Conservation (phyloP, 2,113 vertebrate genomes). For the Hippopotamus amphibius region DNA sequence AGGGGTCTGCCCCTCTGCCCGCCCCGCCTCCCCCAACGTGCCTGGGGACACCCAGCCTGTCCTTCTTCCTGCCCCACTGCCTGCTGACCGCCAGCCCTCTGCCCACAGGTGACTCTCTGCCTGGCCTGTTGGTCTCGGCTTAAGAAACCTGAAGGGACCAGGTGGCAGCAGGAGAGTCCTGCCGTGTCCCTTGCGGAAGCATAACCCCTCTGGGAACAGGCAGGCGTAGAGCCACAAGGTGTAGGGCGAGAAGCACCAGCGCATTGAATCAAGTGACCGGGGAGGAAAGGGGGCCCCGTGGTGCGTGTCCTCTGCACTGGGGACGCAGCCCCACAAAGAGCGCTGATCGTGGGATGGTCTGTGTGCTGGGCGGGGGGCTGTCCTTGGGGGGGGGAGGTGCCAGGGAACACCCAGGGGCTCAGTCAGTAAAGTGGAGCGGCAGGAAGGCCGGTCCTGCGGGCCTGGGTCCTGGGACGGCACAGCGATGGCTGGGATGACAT, state of each 20-base stretch:
- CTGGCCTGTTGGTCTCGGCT: too few species aligned
- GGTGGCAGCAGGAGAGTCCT: neutral
- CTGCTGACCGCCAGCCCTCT: neutral
- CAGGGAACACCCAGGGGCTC: too few species aligned
- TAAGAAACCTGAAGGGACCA: neutral
- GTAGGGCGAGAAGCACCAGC: neutral
- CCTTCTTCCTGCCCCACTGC: neutral
- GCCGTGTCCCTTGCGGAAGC: neutral
- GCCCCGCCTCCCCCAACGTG: neutral
- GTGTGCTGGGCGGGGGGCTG: neutral
- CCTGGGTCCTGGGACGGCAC: neutral
- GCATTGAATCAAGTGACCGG: neutral
- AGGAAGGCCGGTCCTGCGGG: neutral
- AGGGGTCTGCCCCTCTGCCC: neutral
- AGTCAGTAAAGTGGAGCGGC: fast-evolving
- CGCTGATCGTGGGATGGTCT: fast-evolving
- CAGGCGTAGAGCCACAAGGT: neutral
- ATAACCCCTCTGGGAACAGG: neutral
- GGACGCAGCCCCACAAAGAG: fast-evolving
- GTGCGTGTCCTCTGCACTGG: fast-evolving
- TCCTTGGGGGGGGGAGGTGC: too few species aligned
- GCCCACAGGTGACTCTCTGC: too few species aligned
- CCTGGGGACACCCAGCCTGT: too few species aligned
- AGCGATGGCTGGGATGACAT: neutral
- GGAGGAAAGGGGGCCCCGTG: too few species aligned